Base-by-base conservation (phyloP, 92 coral and sea anemone species). In the Zoanthus sociatus region DNA sequence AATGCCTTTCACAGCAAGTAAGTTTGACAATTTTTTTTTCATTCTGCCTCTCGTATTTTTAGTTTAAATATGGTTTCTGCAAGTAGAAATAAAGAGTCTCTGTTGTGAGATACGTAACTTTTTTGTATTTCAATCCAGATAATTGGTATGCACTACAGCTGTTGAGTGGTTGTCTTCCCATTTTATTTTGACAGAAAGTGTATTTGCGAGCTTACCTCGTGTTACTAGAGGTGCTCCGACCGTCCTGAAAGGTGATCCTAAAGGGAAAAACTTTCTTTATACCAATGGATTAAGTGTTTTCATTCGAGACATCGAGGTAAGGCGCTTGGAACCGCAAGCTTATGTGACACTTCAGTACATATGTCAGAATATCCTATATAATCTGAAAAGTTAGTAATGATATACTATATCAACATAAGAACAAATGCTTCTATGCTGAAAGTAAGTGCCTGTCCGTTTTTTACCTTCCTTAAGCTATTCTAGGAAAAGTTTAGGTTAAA, bases 271-370 rank as follows among this genome's bases (percentile, higher is more conserved):
- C 69, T 90, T 97, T 77, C 86, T 97, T 31, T 97, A 97, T 67
- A 89, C 98, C 16, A 93, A 95, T 78, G 94, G 94, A 33, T 93
- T 83, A 63, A 94, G 97, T 51, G 97, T 97, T 3, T 87, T 95
- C 55, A 97, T 97, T 76, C 89, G 99, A 88, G 95, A 97, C 83
- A 89, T 95, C 7, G 97, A 93, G 98, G 99, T 97, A 78, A 69
- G 94, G 79, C 21, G 6, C 15, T 56, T 17, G 15, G 20, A 50
- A 13, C 67, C 14, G 69, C n/a, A 51, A 77, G 3, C 83, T 50
- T 7, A 50, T 50, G 4, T 50, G 55, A 50, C 42, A 37, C 42
- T 37, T 37, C 42, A 37, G 42, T 37, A 37, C 42, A 37, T 37
- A 37, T 37, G 42, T 37, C 42, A 37, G 2, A 37, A 37, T 37